Percentiles rank a stretch among this genome's conserved stretches.
These are phyloP conservation scores for Gymnobelideus leadbeateri DNA, from an alignment of 2,113 vertebrate species.

Conservation along the genomic window DNA sequence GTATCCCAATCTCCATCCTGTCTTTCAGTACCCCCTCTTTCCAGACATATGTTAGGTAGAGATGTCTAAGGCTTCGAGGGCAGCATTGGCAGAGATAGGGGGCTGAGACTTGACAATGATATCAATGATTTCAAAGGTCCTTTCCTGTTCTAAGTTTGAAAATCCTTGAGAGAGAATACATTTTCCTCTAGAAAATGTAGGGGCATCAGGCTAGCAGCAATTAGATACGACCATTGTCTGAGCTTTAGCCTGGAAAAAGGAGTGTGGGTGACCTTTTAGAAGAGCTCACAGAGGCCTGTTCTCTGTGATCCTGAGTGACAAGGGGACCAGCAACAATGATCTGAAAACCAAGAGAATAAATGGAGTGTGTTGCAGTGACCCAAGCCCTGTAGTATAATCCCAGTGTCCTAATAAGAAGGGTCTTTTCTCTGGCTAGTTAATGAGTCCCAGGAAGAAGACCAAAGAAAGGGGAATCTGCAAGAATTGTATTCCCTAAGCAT, in stretches of 20 bases:
- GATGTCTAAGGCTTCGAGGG: neutral
- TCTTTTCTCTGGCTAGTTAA: slow-evolving; percentile 50
- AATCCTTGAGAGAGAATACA: neutral
- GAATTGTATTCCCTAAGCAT: neutral
- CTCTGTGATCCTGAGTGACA: slow-evolving; percentile 35
- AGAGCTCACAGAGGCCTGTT: neutral
- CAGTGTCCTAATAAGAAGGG: slow-evolving; percentile 48
- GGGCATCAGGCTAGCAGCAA: neutral
- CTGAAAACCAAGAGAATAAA: slow-evolving; percentile 7
- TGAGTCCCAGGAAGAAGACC: slow-evolving; percentile 53
- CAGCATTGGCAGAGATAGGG: neutral
- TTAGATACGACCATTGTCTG: slow-evolving; percentile 12
- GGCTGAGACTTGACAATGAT: slow-evolving; percentile 8
- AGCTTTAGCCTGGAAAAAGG: no score
- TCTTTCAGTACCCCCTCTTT: neutral
- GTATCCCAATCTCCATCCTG: neutral
- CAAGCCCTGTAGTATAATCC: slow-evolving; percentile 12
- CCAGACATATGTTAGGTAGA: neutral
- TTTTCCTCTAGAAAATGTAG: neutral
- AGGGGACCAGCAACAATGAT: neutral
- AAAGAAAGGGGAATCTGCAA: slow-evolving; percentile 27
- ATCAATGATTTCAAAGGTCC: neutral
- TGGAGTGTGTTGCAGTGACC: slow-evolving; percentile 4
- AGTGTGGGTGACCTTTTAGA: neutral
- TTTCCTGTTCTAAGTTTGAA: neutral